A percentile compares a stretch with the other conserved stretches of the same genome.
Conservation (phyloP, 2,797 vertebrate species). For the Gila robusta region DNA sequence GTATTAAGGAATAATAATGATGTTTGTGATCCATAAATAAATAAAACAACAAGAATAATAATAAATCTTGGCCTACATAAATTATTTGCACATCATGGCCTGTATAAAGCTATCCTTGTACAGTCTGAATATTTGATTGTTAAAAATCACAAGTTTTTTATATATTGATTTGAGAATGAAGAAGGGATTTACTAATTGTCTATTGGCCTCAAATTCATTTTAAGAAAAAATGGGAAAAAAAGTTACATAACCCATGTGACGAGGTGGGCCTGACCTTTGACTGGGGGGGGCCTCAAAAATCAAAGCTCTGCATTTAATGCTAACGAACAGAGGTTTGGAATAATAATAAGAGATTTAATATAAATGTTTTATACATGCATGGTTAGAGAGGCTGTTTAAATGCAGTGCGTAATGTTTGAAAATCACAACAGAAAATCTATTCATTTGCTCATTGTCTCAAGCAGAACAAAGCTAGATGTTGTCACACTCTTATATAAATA, state of each 20-base stretch:
- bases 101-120: neutral
- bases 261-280: constrained; percentile 26
- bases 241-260: constrained; percentile 17
- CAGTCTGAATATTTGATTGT: neutral
- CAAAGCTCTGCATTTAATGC: neutral
- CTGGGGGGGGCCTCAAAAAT: constrained; percentile 21
- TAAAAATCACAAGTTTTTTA: neutral
- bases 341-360: neutral
- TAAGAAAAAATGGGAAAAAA: neutral
- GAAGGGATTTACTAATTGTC: neutral
- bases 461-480: neutral
- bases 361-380: constrained; percentile 4
- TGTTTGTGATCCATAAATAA: neutral
- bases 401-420: neutral
- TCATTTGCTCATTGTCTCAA: neutral
- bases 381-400: neutral
- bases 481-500: neutral
- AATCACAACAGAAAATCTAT: neutral
- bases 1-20: neutral
- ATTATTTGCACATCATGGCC: neutral
- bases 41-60: neutral
- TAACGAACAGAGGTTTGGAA: neutral
- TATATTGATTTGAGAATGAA: neutral
- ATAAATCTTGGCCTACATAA: neutral
- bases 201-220: neutral